These are phyloP conservation scores for Enteromius mattozi DNA, from an alignment of 2,797 vertebrate genomes.

Conservation along the genomic window DNA sequence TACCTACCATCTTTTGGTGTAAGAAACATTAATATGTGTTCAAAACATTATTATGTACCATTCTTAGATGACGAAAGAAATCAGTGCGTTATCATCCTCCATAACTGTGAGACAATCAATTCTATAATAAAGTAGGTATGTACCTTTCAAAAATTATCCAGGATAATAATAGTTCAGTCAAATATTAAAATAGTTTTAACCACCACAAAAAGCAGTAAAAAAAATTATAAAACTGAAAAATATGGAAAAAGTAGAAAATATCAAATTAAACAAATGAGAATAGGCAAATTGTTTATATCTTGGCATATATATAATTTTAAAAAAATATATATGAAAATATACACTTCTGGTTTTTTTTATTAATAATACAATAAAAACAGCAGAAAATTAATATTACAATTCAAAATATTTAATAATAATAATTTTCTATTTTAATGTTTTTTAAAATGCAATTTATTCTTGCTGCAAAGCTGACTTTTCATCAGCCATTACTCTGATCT, in stretches of 20 bases:
- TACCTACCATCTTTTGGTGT: not conserved
- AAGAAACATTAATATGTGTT: constrained; percentile 9
- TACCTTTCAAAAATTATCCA: not conserved
- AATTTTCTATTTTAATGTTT: not conserved
- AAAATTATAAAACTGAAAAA: not conserved
- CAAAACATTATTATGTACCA: not conserved
- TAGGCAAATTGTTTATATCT: not conserved
- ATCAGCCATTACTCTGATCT: not conserved
- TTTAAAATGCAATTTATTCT: not conserved
- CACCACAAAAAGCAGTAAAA: not conserved
- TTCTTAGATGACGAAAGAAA: not conserved
- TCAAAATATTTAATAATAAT: not conserved
- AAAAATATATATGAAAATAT: not conserved
- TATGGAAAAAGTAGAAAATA: not conserved
- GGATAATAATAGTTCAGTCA: constrained; percentile 5
- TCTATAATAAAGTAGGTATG: not conserved
- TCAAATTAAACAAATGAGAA: not conserved
- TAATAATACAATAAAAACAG: not conserved
- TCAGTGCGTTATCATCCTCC: not conserved
- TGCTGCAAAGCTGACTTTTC: not conserved
- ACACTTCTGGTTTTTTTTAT: not conserved
- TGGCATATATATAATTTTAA: not conserved
- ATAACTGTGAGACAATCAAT: not conserved
- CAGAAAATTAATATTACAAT: not conserved
- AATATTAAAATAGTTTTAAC: not conserved